Percentiles rank a stretch among this genome's conserved stretches.
These are phyloP conservation scores for Zosterops pallidus DNA, from an alignment of 2,113 vertebrate species.

Conservation along the genomic window DNA sequence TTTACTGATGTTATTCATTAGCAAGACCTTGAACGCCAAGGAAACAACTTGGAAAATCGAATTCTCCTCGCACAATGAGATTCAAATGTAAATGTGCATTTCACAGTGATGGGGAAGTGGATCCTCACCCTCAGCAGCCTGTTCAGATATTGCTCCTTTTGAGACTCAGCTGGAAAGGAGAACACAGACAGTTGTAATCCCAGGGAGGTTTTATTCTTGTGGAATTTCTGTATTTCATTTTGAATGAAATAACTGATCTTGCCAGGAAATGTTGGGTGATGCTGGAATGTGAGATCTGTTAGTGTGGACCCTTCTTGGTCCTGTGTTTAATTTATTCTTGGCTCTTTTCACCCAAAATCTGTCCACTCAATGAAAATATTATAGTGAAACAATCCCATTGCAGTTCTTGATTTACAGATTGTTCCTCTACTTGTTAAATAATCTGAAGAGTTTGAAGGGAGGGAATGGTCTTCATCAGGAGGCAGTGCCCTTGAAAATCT, in stretches of 20 bases:
- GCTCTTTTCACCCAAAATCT: not conserved
- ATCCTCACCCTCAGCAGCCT: not conserved
- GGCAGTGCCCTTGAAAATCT: not conserved
- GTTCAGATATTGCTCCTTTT: not conserved
- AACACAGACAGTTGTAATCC: not conserved
- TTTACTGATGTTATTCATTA: not conserved
- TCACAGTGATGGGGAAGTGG: not conserved
- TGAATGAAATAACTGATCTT: not conserved
- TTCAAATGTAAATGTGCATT: not conserved
- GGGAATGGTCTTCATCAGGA: not conserved
- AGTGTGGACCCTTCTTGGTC: not conserved
- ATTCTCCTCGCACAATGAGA: not conserved
- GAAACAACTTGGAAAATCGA: not conserved
- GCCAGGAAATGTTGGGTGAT: not conserved
- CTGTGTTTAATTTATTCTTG: not conserved
- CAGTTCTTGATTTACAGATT: not conserved
- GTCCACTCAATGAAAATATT: not conserved
- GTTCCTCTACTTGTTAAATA: not conserved
- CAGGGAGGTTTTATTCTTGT: not conserved
- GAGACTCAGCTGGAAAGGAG: not conserved
- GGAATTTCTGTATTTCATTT: not conserved
- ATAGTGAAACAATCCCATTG: not conserved
- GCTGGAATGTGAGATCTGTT: not conserved
- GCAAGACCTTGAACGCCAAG: not conserved
- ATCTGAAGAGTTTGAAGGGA: not conserved